These are phyloP conservation scores for Fulmarus glacialis DNA, from an alignment of 2,113 vertebrate genomes.

Conservation along the genomic window DNA sequence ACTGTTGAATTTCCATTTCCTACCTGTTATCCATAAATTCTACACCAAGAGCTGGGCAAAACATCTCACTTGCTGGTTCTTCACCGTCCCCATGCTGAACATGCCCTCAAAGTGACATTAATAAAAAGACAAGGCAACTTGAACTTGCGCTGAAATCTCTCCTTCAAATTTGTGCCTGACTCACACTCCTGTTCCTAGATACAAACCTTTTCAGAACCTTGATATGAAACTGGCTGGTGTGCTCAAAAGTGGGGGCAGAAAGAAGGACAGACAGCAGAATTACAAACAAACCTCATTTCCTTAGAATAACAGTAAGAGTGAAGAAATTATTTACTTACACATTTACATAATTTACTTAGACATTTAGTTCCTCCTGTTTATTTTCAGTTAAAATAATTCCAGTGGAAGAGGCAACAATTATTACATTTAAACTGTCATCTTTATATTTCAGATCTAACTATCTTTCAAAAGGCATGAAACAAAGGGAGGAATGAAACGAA, in stretches of 20 bases:
- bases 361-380: neutral
- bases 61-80: neutral
- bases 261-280: neutral
- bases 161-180: neutral
- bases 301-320: neutral
- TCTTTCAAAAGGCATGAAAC: accelerated
- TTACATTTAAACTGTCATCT: neutral
- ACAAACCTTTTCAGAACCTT: neutral
- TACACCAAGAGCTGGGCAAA: neutral
- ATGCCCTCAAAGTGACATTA: neutral
- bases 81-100: neutral
- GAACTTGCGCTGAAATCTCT: neutral
- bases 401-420: neutral
- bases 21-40: neutral
- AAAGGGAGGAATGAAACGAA: neutral
- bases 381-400: neutral
- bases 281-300: neutral
- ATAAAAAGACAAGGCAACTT: neutral
- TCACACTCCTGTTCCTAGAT: neutral
- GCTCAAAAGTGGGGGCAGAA: neutral
- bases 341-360: neutral
- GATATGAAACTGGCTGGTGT: neutral
- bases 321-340: neutral
- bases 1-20: neutral
- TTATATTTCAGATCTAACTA: neutral